These are phyloP conservation scores for Scaptomyza caliginosa DNA, from an alignment of 2,888 invertebrate species.

Conservation along the genomic window DNA sequence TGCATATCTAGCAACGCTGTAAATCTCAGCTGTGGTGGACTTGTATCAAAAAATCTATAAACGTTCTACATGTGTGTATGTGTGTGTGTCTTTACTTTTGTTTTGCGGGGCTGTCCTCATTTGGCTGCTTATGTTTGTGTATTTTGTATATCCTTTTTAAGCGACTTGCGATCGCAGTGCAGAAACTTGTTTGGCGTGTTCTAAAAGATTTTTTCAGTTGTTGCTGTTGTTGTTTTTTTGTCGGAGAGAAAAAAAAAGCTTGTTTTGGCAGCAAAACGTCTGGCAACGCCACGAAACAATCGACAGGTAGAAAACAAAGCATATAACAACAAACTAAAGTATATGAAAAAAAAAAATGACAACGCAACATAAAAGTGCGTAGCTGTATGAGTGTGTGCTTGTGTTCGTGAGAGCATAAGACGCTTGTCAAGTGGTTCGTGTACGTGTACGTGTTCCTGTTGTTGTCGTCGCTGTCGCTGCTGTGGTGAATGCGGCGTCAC, in stretches of 20 bases:
- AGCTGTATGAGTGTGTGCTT: not conserved
- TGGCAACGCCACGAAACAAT: conserved; percentile 60
- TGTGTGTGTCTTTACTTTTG: conserved; percentile 14
- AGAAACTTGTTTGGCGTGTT: conserved; percentile 76
- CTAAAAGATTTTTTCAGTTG: conserved; percentile 65
- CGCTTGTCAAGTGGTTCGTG: conserved; percentile 52
- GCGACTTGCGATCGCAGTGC: conserved; percentile 53
- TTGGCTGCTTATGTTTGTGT: conserved; percentile 29
- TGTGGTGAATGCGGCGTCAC: conserved; percentile 59
- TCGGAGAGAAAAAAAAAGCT: conserved; percentile 53
- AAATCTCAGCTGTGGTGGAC: conserved; percentile 56
- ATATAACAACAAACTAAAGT: conserved; percentile 31
- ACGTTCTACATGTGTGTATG: conserved; percentile 6
- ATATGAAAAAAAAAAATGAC: conserved; percentile 21
- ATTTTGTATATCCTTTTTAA: conserved; percentile 65
- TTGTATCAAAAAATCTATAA: conserved; percentile 56
- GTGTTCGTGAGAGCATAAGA: conserved; percentile 18
- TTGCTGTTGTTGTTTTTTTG: conserved; percentile 27
- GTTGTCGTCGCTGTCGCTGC: conserved; percentile 8
- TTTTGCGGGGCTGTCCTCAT: conserved; percentile 46
- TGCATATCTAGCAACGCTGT: conserved; percentile 50
- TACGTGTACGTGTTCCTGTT: conserved; percentile 16
- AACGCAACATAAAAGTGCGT: conserved; percentile 57
- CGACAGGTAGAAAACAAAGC: conserved; percentile 64
- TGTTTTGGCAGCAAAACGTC: conserved; percentile 65